Percentiles rank a stretch among this genome's conserved stretches.
phyloP scores from a whole-genome alignment of 35 echinoderm and acorn worm species.

The Lytechinus variegatus region DNA sequence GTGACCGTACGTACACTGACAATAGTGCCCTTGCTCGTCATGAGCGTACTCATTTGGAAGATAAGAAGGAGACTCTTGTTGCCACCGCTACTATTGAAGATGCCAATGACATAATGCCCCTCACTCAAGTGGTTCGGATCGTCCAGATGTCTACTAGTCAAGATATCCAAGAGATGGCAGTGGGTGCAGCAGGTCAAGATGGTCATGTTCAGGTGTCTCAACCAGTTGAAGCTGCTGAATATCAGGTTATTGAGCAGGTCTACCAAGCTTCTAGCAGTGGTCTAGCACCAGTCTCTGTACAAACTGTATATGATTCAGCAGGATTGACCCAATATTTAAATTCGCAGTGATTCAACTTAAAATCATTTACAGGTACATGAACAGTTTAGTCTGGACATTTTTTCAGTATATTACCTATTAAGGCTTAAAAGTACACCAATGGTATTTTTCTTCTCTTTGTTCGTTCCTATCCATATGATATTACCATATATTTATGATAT shows the following conservation, averaged over 20 bases:
- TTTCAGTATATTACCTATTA: too few species aligned
- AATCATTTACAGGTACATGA: neutral
- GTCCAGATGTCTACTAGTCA: slow-evolving; percentile 42
- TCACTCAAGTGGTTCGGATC: slow-evolving; percentile 39
- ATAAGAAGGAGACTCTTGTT: slow-evolving; percentile 30
- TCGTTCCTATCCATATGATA: too few species aligned
- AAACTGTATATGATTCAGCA: slow-evolving; percentile 45
- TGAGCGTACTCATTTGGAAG: slow-evolving; percentile 45
- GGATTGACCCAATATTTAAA: slow-evolving; percentile 9
- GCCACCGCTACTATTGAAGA: slow-evolving; percentile 6
- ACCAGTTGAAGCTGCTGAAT: neutral
- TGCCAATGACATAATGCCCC: neutral
- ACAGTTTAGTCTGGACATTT: too few species aligned
- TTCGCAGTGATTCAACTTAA: neutral
- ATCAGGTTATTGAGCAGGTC: slow-evolving; percentile 44
- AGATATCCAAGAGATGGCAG: slow-evolving; percentile 9
- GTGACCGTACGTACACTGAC: slow-evolving; percentile 59
- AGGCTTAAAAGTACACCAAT: too few species aligned
- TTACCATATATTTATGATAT: too few species aligned
- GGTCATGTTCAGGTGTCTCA: slow-evolving; percentile 2
- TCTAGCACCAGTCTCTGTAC: neutral
- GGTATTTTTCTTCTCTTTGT: too few species aligned
- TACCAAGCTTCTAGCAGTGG: slow-evolving; percentile 10
- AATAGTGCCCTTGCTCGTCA: slow-evolving; percentile 58
- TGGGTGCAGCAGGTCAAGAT: neutral